A percentile compares a stretch with the other conserved stretches of the same genome.
phyloP scores from a whole-genome alignment of 2,113 vertebrate species.

The Tragelaphus buxtoni region DNA sequence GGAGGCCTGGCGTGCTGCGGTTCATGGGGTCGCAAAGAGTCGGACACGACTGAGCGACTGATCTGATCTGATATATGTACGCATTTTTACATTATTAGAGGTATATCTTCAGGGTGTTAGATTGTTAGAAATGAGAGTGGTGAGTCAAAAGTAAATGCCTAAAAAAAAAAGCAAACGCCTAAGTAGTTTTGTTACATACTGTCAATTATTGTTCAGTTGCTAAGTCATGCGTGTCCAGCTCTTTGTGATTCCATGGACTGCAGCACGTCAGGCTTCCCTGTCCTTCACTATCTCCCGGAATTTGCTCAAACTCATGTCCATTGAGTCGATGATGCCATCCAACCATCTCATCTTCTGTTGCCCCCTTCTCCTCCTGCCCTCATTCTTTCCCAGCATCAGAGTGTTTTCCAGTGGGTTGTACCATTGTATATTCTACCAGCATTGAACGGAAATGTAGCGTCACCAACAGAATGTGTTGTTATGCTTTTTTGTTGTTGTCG shows the following conservation, averaged over 20 bases:
- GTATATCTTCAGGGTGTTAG: background rate
- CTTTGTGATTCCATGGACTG: background rate
- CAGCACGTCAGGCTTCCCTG: background rate
- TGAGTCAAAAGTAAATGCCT: background rate
- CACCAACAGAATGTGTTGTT: background rate
- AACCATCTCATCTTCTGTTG: background rate
- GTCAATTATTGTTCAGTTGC: background rate
- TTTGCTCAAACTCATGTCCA: background rate
- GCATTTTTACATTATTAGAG: background rate
- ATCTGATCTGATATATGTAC: too few relatives aligned
- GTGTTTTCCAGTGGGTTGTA: background rate
- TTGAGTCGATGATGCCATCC: background rate
- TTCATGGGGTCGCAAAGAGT: too few relatives aligned
- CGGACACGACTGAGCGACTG: too few relatives aligned
- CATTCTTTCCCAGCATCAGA: background rate
- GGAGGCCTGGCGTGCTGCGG: too few relatives aligned
- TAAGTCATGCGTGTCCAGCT: rapidly evolving
- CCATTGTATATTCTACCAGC: background rate
- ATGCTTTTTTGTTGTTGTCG: background rate
- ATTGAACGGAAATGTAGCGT: background rate
- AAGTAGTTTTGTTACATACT: background rate
- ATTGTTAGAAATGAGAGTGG: background rate
- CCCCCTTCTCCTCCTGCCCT: background rate
- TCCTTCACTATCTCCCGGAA: background rate
- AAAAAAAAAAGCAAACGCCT: background rate